Conservation (phyloP, 2,888 invertebrate genomes). For the Entomobrya proxima region DNA sequence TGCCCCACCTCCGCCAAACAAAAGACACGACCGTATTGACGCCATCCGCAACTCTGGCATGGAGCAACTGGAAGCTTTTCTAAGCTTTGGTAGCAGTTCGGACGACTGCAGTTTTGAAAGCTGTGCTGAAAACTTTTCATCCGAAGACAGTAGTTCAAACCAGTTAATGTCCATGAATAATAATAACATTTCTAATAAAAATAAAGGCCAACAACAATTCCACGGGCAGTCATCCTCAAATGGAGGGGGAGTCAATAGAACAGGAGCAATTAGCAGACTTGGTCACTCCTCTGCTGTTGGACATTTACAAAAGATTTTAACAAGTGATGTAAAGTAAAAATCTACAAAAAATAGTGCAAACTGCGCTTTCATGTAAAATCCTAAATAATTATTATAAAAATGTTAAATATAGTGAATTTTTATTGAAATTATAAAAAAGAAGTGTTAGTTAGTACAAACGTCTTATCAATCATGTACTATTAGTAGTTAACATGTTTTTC, state of each 20-base stretch:
- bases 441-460: too few species aligned
- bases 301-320: conserved; percentile 69
- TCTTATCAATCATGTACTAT: too few species aligned
- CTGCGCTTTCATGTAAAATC: too few species aligned
- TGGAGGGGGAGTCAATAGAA: conserved; percentile 15
- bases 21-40: conserved; percentile 38
- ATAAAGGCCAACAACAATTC: background rate
- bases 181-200: background rate
- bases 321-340: conserved; percentile 52
- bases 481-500: too few species aligned
- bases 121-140: conserved; percentile 35
- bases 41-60: conserved; percentile 71
- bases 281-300: conserved; percentile 74
- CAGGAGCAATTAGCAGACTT: conserved; percentile 71
- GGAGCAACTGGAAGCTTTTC: conserved; percentile 67
- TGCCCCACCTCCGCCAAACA: too few species aligned
- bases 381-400: too few species aligned
- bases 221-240: background rate
- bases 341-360: too few species aligned
- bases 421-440: too few species aligned
- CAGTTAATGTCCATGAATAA: background rate
- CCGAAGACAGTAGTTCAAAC: conserved; percentile 27
- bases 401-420: too few species aligned
- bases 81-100: conserved; percentile 49
- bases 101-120: conserved; percentile 58